Evolutionary conservation across 2,888 invertebrate genomes (phyloP), one percentile per base, ranked within the genome.

Genomic region (Aspidapion aeneum): DNA sequence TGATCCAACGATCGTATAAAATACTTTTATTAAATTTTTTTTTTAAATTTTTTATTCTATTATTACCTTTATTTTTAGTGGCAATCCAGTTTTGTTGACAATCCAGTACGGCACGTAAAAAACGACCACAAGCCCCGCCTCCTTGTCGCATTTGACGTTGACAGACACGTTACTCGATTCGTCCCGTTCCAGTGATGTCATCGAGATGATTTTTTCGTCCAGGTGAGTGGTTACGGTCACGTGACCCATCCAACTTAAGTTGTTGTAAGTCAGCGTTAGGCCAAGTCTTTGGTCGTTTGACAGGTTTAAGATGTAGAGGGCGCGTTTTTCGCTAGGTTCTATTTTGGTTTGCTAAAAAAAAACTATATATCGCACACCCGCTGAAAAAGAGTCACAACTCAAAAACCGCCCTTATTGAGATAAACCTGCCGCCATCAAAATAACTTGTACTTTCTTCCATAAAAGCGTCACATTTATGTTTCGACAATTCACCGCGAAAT

Each of bases 71-170:
- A 93, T 84, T 77, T 90, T 89, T 68, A 96, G 78, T 1, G 94
- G 93, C 66, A 95, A 80, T 16, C 91, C 91, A 1, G 93, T 91
- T 80, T 93, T 93, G 80, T 96, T 96, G 68, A 95, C 88, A 73
- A 96, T 84, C 94, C 95, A 96, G 78, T 90, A 94, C 17, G 92
- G 91, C 1, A 92, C 88, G 76, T 90, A 90, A 73, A 93, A 82
- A 73, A 84, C 84, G 60, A 93, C 78, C 67, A 87, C 85, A 79
- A 88, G 86, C 70, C 85, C 85, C 58, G 85, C 84, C 49, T 82
- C 82, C 59, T 87, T 82, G 63, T 87, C 87, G 18, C 89, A 83
- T 68, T 87, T 86, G 21, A 90, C 85, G 73, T 87, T 87, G 57
- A 93, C 82, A 19, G 86, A 83, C 69, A 91, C 82, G 70, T 89